phyloP scores from a whole-genome alignment of 2,797 vertebrate genomes.

The Nannoperca australis region DNA sequence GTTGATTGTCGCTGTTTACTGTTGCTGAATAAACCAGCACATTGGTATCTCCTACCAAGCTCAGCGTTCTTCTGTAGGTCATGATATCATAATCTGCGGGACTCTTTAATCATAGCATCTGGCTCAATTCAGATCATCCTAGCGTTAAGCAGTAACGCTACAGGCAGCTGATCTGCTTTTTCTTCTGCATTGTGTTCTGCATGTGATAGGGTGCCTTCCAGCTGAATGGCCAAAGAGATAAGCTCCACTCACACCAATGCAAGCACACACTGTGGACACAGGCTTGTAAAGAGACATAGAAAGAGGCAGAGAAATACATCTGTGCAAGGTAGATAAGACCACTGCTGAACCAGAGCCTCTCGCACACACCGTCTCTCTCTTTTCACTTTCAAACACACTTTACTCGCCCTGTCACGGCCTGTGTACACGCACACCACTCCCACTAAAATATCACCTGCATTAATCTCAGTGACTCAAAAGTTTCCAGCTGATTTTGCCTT shows the following conservation, averaged over 20 bases:
- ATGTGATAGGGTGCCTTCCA: constrained; percentile 75
- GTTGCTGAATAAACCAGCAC: constrained; percentile 23
- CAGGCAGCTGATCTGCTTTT: constrained; percentile 55
- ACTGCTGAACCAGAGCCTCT: constrained; percentile 52
- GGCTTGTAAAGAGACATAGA: constrained; percentile 43
- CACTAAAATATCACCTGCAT: constrained; percentile 34
- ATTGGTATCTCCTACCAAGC: not conserved
- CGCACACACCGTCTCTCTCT: not conserved
- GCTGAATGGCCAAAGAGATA: constrained; percentile 79
- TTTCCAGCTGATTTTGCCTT: constrained; percentile 22
- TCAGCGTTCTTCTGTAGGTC: constrained; percentile 30
- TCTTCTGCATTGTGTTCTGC: constrained; percentile 48
- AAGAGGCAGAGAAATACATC: constrained; percentile 59
- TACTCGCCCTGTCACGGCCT: constrained; percentile 21
- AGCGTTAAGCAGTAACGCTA: constrained; percentile 38
- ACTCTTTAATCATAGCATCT: constrained; percentile 56
- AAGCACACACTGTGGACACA: constrained; percentile 28
- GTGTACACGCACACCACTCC: constrained; percentile 21
- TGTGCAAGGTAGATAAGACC: constrained; percentile 82
- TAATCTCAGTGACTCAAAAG: constrained; percentile 29
- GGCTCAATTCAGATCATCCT: constrained; percentile 57
- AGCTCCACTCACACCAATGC: constrained; percentile 46
- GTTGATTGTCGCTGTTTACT: constrained; percentile 11
- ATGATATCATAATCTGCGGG: constrained; percentile 26
- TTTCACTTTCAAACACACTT: constrained; percentile 51